Base-by-base conservation (phyloP, 2,113 vertebrate species). In the Tupaia chinensis region DNA sequence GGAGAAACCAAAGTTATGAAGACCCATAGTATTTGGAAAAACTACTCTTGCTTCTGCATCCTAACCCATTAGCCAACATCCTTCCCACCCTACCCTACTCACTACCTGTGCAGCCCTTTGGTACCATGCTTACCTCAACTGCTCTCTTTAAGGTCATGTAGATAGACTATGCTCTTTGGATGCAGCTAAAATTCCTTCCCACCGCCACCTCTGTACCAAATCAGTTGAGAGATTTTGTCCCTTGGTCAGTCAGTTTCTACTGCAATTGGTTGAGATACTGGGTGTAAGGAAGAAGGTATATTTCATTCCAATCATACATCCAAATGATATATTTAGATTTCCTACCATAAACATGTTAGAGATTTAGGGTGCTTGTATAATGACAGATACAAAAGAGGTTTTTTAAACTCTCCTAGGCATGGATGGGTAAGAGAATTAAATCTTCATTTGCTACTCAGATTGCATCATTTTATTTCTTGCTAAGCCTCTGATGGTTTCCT, bases 281-380 rank as follows among this genome's bases (percentile, higher is more conserved):
- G 44, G 10, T 0, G 10, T 27, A 15, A 84, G 32, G 44, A 4
- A 3, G 29, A 23, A 81, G 34, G 63, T 69, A 2, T 27, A 78
- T 77, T 94, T 89, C 15, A 72, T 87, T 91, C n/a, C 29, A 93
- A 12, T 78, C 15, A 13, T 65, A 81, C 23, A 76, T 76, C 70
- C 69, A 94, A 83, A 89, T 89, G 60, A 93, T 32, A 84, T 95
- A 29, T 79, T 92, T 96, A 54, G 17, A 63, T 76, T 95, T 83
- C 23, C 91, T 92, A 4, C 58, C 84, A 23, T 65, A 83, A 95
- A 91, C 85, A 83, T 84, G 53, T 56, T 58, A 83, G 19, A 82
- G 11, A 94, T 70, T 53, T 89, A 89, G 44, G 20, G 25, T 88
- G 96, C 83, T 73, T 77, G 22, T 89, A 54, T 32, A 91, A 81